These are phyloP conservation scores for human (Homo sapiens) DNA, from an alignment of 2,113 vertebrate genomes.

Conservation along the genomic window GRCh38 chr14:35261001-35261500, in stretches of 20 bases:
- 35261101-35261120: background rate
- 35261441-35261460: background rate
- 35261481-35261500: too few relatives aligned
- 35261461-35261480: too few relatives aligned
- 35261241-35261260: background rate
- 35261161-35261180: conserved; percentile 13
- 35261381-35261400: conserved; percentile 36
- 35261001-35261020: background rate
- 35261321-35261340: background rate
- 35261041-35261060: background rate
- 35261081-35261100: background rate
- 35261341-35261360: background rate
- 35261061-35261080: background rate
- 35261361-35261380: background rate
- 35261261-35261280: background rate
- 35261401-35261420: conserved; percentile 21
- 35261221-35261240: background rate
- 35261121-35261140: background rate
- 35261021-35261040: background rate
- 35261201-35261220: background rate
- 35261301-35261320: background rate
- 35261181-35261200: background rate
- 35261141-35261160: background rate
- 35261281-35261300: background rate
- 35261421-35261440: conserved; percentile 5